These are phyloP conservation scores for Myocastor coypus DNA, from an alignment of 2,113 vertebrate species.

Conservation along the genomic window DNA sequence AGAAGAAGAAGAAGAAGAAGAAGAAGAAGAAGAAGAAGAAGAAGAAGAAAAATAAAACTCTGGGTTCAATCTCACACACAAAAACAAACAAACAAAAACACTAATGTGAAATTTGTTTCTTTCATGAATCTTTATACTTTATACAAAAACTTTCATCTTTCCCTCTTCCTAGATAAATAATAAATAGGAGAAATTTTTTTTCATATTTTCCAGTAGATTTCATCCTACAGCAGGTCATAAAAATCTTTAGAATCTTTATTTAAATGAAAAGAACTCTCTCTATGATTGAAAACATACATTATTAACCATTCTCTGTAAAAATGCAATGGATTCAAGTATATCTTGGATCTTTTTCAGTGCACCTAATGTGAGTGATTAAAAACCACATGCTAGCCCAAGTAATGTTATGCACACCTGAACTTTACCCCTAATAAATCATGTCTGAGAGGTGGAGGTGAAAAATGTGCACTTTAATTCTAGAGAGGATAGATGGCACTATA, in stretches of 20 bases:
- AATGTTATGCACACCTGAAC: not conserved
- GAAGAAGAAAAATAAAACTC: not conserved
- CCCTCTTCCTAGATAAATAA: not conserved
- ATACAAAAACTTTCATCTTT: not conserved
- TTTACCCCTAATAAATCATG: not conserved
- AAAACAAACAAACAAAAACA: not conserved
- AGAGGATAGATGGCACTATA: not conserved
- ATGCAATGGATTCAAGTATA: not conserved
- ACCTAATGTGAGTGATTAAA: not conserved
- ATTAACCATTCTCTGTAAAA: not conserved
- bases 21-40: no score
- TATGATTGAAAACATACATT: not conserved
- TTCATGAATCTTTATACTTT: not conserved
- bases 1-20: no score
- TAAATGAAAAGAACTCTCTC: not conserved
- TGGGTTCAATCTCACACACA: not conserved
- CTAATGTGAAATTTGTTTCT: not conserved
- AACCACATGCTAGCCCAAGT: not conserved
- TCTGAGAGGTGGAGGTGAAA: not conserved
- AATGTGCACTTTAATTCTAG: not conserved
- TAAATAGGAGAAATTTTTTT: not conserved
- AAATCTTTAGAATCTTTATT: not conserved
- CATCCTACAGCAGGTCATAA: not conserved
- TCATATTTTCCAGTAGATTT: not conserved
- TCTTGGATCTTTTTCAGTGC: not conserved